Evolutionary conservation across 2,888 invertebrate genomes (phyloP), one percentile per base, ranked within the genome.

Genomic region (Priocnemis perturbator): DNA sequence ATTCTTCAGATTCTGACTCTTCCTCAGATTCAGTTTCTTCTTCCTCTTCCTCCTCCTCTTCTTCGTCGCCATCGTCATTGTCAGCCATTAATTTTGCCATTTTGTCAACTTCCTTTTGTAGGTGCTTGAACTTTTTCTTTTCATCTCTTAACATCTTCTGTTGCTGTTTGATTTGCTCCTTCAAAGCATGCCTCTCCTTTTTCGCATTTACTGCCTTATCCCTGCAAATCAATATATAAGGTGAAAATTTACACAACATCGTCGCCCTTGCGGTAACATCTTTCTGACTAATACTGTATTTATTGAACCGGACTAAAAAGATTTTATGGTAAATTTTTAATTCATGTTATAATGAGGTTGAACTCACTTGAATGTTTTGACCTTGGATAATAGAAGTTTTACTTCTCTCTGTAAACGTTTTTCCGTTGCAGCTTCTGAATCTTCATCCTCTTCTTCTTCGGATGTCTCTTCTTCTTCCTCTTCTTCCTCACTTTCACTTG

Each of bases 11-110:
- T 80, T 93, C 93, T 68, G 92, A 91, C 77, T 92, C 93, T 67
- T 91, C 91, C 84, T 85, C 90, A 0, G 86, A 85, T 37, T 88
- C 87, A 11, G 86, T 86, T 66, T 88, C 86, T 26, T 88, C 87
- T 44, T 81, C 83, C 3, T 90, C 90, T 21, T 90, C 91, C 3
- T 91, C 93, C n/a, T 93, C 92, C 44, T 94, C 93, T 3, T 93
- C 93, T 3, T 93, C 93, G 0, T 93, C 93, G 1, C 94, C 94
- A 5, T 93, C 94, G 0, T 93, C 94, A 1, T 92, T 93, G 82
- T 95, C 95, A 81, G 94, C 96, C 94, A 97, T 94, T 84, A 96
- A 91, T 17, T 94, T 94, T 0, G 96, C 96, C 96, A 97, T 97
- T 90, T 96, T 96, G 85, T 96, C 95, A 11, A 96, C 96, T 90